These are phyloP conservation scores for Delia radicum DNA, from an alignment of 1,140 invertebrate species.

Conservation along the genomic window DNA sequence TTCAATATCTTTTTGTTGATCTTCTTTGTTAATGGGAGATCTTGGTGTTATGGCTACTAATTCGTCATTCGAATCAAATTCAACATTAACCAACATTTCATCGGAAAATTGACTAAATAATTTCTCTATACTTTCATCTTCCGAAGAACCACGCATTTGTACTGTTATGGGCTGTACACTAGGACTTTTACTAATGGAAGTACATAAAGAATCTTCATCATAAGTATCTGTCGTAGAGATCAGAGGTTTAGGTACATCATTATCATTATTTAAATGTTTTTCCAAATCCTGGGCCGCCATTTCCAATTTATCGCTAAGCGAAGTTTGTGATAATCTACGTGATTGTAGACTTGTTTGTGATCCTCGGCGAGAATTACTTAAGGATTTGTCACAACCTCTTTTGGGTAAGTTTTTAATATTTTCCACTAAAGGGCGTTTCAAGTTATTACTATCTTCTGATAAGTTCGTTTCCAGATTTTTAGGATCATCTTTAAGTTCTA, in stretches of 20 bases:
- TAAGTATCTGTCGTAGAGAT: slow-evolving; percentile 1
- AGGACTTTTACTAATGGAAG: slow-evolving; percentile 52
- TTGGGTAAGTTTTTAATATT: slow-evolving; percentile 49
- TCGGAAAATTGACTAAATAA: slow-evolving; percentile 46
- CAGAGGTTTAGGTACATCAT: neutral
- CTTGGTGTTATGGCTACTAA: slow-evolving; percentile 42
- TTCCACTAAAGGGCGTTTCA: slow-evolving; percentile 31
- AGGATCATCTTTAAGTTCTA: too few species aligned
- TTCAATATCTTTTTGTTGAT: slow-evolving; percentile 33
- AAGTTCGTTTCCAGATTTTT: neutral
- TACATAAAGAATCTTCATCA: slow-evolving; percentile 41
- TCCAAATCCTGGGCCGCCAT: neutral
- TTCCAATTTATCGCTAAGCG: slow-evolving; percentile 22
- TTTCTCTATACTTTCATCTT: slow-evolving; percentile 53
- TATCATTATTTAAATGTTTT: neutral
- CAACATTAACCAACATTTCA: slow-evolving; percentile 50
- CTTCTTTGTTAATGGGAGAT: slow-evolving; percentile 14
- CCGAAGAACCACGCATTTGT: slow-evolving; percentile 44
- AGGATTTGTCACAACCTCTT: slow-evolving; percentile 48
- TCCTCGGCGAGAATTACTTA: slow-evolving; percentile 42
- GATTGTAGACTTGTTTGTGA: slow-evolving; percentile 42
- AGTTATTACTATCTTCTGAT: neutral
- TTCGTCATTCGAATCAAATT: slow-evolving; percentile 52
- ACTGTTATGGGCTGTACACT: slow-evolving; percentile 46
- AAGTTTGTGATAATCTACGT: slow-evolving; percentile 18